Evolutionary conservation across 2,113 vertebrate genomes (phyloP).

Genomic region (Bos indicus): DNA sequence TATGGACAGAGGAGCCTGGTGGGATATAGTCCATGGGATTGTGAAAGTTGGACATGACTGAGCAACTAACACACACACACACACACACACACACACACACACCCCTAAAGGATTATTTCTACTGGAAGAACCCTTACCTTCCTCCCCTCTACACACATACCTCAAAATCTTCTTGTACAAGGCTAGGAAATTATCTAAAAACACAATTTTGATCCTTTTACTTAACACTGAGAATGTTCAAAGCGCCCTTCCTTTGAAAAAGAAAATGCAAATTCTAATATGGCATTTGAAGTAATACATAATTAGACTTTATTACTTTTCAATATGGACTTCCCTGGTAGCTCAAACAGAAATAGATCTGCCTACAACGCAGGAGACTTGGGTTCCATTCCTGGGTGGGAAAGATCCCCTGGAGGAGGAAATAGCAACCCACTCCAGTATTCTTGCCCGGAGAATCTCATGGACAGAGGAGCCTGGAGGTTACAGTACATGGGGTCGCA

Average conservation of each 20-base stretch:
- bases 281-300: not conserved
- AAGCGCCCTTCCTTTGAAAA: not conserved
- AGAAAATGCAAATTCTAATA: not conserved
- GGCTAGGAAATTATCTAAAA: not conserved
- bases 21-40: not conserved
- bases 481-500: not conserved
- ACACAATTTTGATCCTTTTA: not conserved
- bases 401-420: not conserved
- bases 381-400: accelerated
- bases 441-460: not conserved
- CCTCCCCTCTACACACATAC: not conserved
- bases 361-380: not conserved
- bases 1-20: not conserved
- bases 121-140: not conserved
- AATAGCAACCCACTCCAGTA: not conserved
- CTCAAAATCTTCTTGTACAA: not conserved
- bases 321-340: not conserved
- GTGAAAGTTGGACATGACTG: no score
- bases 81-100: no score
- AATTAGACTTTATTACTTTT: not conserved
- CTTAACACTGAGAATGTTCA: not conserved
- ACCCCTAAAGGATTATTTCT: not conserved
- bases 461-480: not conserved
- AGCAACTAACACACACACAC: no score
- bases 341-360: not conserved